Evolutionary conservation across 92 coral and sea anemone genomes (phyloP), one percentile per base, ranked within the genome.

Genomic region (Palythoa grandiflora): DNA sequence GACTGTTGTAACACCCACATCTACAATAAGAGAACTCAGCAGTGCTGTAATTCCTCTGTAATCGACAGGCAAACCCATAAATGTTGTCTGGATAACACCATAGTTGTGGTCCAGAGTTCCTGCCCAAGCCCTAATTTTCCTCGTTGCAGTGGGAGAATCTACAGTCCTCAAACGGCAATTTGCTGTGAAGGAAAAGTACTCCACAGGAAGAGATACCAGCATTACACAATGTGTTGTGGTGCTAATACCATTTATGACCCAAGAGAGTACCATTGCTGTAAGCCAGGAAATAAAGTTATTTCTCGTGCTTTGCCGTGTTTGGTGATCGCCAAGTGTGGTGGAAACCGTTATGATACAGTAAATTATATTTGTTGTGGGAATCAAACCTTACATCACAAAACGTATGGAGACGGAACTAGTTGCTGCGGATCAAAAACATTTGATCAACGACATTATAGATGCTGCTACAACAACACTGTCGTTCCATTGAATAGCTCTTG

Each of bases 11-110:
- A 38, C 50, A 28, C 77, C 16, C 37, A 72, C 13, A 72, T n/a
- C 36, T 72, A 72, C 77, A 72, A 72, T 47, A 15, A 72, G 50
- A 72, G 77, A 72, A 72, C 52, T 72, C 77, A 38, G 11, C 47
- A 72, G 52, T 72, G 77, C 17, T 72, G 77, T 72, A 72, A 72
- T 17, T 10, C 77, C 16, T 72, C 52, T 5, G 48, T 72, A 38
- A 72, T 72, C 39, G 48, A 72, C 77, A 72, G n/a, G 19, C 11
- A 47, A 72, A 72, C 77, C 77, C 77, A 36, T 28, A 38, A 72
- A 36, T 72, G 77, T 37, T 72, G 77, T 39, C 48, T 50, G 11
- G 44, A 72, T 2, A 37, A 13, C n/a, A 36, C 77, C 16, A n/a
- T 72, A 72, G 77, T 37, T 37, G 14, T 52, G 11, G n/a, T 37